Base-by-base conservation (phyloP, 2,113 vertebrate genomes). In the Pteronura brasiliensis region DNA sequence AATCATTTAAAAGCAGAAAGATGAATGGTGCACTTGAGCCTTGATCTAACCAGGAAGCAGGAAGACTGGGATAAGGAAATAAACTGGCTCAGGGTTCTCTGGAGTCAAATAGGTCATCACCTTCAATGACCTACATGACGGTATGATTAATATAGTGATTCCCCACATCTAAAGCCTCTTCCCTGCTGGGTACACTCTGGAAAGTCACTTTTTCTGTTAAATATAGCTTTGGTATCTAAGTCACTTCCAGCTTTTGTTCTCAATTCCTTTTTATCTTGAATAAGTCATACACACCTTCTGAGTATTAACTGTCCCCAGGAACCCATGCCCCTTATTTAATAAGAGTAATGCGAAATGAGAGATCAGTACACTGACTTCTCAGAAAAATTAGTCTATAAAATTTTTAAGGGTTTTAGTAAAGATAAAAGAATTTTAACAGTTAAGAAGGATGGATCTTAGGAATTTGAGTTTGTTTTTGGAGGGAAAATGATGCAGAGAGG, bases 201-300 rank as follows among this genome's bases (percentile, higher is more conserved):
- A 63, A 89, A 94, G 79, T 71, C 59, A 59, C 57, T 81, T 85
- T 23, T 93, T 83, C 72, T 29, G 14, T 55, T 77, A 89, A 94
- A 97, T 55, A 89, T 18, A 97, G 44, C 82, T 59, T 87, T 96
- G 59, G 65, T 79, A 84, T 96, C 79, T 77, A 96, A 88, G 67
- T 95, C 86, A 95, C 42, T 95, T 93, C 49, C 55, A 95, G 76
- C n/a, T 95, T 76, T 80, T 92, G 67, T 93, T 95, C 67, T 92
- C 76, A 96, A 97, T 86, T 96, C 76, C 27, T 85, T 93, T 96
- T 91, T 88, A 93, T 92, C 72, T 80, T 72, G 12, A 88, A n/a
- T 17, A 94, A 96, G 79, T 82, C 67, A 65, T 39, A 83, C 18
- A 88, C 1, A 83, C 57, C 84, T 84, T 96, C 79, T 86, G 82